Evolutionary conservation across 2,888 invertebrate genomes (phyloP).

Genomic region (Sarcophaga caerulescens): DNA sequence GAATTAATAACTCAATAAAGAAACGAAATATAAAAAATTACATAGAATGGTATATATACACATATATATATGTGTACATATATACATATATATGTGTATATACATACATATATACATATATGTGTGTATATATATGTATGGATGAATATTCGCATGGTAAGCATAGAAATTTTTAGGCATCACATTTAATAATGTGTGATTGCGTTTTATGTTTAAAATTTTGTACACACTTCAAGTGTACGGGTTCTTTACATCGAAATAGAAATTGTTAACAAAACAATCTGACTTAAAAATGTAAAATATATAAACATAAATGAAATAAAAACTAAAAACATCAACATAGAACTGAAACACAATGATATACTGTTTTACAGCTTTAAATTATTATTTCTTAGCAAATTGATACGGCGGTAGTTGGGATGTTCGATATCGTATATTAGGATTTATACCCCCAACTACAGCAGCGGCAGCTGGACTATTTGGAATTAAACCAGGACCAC

Average conservation of each 20-base stretch:
- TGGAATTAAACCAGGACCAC: slow-evolving; percentile 75
- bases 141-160: slow-evolving; percentile 17
- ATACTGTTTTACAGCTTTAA: slow-evolving; percentile 53
- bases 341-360: slow-evolving; percentile 54
- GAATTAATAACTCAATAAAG: slow-evolving; percentile 36
- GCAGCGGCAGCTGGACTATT: slow-evolving; percentile 72
- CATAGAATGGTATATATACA: no score
- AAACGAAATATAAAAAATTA: neutral
- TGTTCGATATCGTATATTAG: slow-evolving; percentile 76
- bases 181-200: neutral
- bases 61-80: neutral
- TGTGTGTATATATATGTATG: slow-evolving; percentile 48
- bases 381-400: slow-evolving; percentile 78
- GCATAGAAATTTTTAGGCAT: slow-evolving; percentile 27
- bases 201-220: slow-evolving; percentile 8
- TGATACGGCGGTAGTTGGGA: slow-evolving; percentile 76
- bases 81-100: slow-evolving; percentile 54
- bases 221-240: slow-evolving; percentile 40
- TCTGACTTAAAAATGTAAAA: slow-evolving; percentile 35
- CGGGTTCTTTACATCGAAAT: slow-evolving; percentile 18
- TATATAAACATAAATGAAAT: slow-evolving; percentile 36
- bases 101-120: slow-evolving; percentile 54
- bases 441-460: slow-evolving; percentile 73
- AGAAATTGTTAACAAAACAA: slow-evolving; percentile 52
- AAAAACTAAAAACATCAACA: slow-evolving; percentile 52